Evolutionary conservation across 2,797 vertebrate species (phyloP).

Genomic region (Cirrhinus molitorella): DNA sequence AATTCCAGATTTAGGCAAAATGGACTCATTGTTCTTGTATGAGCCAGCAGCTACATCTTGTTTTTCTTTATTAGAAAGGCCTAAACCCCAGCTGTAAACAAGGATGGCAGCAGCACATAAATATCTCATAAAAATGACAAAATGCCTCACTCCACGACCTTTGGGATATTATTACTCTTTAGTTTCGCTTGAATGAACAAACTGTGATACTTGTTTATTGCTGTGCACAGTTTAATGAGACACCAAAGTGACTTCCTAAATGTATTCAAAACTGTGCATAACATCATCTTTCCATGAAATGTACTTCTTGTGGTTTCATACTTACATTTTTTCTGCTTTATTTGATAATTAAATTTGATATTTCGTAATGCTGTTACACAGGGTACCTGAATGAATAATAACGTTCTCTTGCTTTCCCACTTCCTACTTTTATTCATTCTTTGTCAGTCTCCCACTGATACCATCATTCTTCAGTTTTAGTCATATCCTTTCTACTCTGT

Average conservation of each 20-base stretch:
- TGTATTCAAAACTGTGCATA: background rate
- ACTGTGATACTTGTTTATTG: background rate
- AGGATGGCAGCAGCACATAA: background rate
- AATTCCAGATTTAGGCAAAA: background rate
- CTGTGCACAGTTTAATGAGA: background rate
- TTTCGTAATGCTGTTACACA: constrained; percentile 3
- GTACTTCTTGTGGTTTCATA: background rate
- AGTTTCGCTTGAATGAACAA: background rate
- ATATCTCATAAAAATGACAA: constrained; percentile 17
- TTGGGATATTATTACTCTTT: background rate
- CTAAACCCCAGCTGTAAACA: background rate
- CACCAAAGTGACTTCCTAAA: background rate
- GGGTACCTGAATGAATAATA: background rate
- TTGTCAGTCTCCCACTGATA: constrained; percentile 18
- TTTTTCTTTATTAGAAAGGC: constrained; percentile 20
- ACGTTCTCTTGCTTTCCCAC: background rate
- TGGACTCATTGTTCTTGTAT: background rate
- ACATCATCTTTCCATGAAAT: background rate
- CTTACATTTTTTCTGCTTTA: background rate
- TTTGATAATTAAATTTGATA: background rate
- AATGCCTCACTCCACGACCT: constrained; percentile 1
- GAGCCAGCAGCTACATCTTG: background rate
- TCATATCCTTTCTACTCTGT: constrained; percentile 21
- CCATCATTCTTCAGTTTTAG: background rate
- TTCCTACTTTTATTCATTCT: background rate